phyloP scores from a whole-genome alignment of 2,113 vertebrate genomes.

The Platichthys flesus region DNA sequence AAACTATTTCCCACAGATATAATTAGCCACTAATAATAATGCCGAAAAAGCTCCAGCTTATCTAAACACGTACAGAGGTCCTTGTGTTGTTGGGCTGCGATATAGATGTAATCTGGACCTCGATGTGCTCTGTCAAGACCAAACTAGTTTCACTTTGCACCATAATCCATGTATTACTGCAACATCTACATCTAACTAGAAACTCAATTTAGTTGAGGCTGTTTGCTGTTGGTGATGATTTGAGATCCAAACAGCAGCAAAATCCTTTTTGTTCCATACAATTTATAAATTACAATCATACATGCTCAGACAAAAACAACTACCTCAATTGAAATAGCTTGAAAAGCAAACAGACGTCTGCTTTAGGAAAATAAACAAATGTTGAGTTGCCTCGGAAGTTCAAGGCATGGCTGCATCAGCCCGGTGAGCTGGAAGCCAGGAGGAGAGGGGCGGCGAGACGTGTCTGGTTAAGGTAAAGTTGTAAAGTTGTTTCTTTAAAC shows the following conservation, averaged over 20 bases:
- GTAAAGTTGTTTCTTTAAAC: no score
- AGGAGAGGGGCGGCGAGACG: no score
- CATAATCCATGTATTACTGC: not conserved
- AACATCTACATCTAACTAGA: not conserved
- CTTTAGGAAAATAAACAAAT: no score
- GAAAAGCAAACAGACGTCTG: no score
- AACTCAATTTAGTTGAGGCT: not conserved
- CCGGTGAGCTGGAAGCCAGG: no score
- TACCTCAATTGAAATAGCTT: no score
- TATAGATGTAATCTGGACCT: constrained; percentile 1
- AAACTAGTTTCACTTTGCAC: not conserved
- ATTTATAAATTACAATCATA: not conserved
- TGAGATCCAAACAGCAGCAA: not conserved
- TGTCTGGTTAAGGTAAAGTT: no score
- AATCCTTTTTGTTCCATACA: not conserved
- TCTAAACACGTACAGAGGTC: constrained; percentile 2
- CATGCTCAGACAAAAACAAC: no score
- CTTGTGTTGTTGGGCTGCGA: not conserved
- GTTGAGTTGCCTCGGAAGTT: no score
- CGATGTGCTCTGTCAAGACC: not conserved
- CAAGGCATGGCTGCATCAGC: no score
- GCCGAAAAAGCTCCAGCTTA: not conserved
- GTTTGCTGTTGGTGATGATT: not conserved
- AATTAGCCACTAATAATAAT: not conserved
- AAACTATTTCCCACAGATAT: constrained; percentile 12